Evolutionary conservation across 2,797 vertebrate genomes (phyloP), one percentile per base, ranked within the genome.

Genomic region (Carduelis carduelis): DNA sequence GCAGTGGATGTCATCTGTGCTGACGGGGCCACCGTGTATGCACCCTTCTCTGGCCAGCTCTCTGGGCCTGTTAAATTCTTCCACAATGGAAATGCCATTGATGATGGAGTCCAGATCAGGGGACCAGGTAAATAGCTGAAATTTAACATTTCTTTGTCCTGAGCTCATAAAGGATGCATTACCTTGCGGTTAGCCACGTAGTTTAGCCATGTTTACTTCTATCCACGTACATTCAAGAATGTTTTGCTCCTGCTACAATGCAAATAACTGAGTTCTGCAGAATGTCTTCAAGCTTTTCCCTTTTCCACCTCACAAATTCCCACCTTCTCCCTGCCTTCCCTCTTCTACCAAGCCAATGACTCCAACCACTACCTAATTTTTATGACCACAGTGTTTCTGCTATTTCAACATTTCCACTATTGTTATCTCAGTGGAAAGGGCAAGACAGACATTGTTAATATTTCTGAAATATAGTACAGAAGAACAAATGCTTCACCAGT

Each of bases 11-110:
- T 98, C 47, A 92, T 97, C 80, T 98, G 98, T 9, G 32, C 95
- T 1, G 97, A 97, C 1, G 97, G 97, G 28, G 90, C 98, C 2
- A 91, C 96, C 0, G 92, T 98, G 79, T 98, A 97, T 0, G 98
- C 98, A 32, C 98, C 98, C 24, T 99, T 99, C 94, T 97, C 97
- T 1, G 98, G 98, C 7, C 92, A 70, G 39, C 97, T 98, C 91
- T 66, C 92, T 1, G 97, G 98, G 50, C 98, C 98, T 17, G 74
- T 98, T 27, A 98, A 97, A 55, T 93, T 96, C 71, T 97, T 89
- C 71, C 97, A 97, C 71, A 89, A 95, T 0, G 95, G 95, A 22
- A 98, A 98, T 12, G 94, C 97, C 93, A 98, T 98, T 87, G 98
- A 98, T 23, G 97, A 99, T 47, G 98, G 98, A n/a, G 92, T 99